Evolutionary conservation across 1,140 invertebrate species (phyloP), one percentile per base, ranked within the genome.

Genomic region (Oncopodura yosiiana): DNA sequence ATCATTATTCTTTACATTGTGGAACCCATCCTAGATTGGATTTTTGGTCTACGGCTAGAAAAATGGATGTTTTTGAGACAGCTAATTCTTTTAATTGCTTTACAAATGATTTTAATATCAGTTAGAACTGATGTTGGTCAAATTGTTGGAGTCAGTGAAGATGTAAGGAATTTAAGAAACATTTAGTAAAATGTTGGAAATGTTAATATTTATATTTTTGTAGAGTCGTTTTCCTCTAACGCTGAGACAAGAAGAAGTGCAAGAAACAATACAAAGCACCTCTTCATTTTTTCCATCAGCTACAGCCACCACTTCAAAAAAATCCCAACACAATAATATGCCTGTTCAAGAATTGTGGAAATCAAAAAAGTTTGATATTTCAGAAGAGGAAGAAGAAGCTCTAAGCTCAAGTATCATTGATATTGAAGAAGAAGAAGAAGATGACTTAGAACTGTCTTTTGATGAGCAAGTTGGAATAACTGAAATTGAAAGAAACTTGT

Each of bases 11-110:
- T 53, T n/a, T 52, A 44, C 19, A 16, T 52, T 6, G 18, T 53
- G 1, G 37, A 44, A 29, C 56, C 50, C 2, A 21, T 49, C 29
- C 11, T 58, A 1, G 56, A 58, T 39, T 48, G 50, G 56, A 36
- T 51, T 32, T 49, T 53, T 3, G 49, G 46, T 26, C 27, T 41
- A 3, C 43, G 48, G 43, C 19, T 39, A 29, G 42, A 39, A n/a
- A 58, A 58, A 24, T 52, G 56, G 56, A 32, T 23, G n/a, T 56
- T 58, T 18, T 26, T 58, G 2, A 23, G 56, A 46, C 4, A 26
- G 32, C 30, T 41, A 6, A 43, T 51, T 26, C 49, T 58, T 2
- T 3, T 53, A 3, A 36, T 58, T 38, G 36, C 36, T 11, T 44
- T 53, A n/a, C 43, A 58, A 46, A 45, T 49, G 16, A 32, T 48